phyloP scores from a whole-genome alignment of 2,888 invertebrate genomes.

The Leptopilina syphax region DNA sequence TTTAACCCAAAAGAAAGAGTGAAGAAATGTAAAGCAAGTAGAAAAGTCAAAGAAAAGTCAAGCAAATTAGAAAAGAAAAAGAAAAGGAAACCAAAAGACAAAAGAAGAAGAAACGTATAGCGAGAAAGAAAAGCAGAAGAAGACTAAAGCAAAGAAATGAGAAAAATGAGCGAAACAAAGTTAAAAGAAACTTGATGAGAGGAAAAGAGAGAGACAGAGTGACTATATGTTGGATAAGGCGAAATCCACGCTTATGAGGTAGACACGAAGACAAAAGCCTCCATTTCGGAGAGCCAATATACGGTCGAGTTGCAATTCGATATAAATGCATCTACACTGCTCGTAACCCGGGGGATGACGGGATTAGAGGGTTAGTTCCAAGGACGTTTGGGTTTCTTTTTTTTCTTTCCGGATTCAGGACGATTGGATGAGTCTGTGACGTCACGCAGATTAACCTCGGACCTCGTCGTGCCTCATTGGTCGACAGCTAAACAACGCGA shows the following conservation, averaged over 20 bases:
- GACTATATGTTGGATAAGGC: slow-evolving; percentile 64
- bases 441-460: slow-evolving; percentile 61
- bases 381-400: slow-evolving; percentile 55
- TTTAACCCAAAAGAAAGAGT: too few relatives aligned
- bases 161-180: slow-evolving; percentile 1
- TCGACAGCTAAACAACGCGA: slow-evolving; percentile 35
- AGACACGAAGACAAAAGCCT: slow-evolving; percentile 74
- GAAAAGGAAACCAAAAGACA: slow-evolving; percentile 28
- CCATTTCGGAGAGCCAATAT: slow-evolving; percentile 71
- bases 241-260: slow-evolving; percentile 74
- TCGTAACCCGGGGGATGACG: slow-evolving; percentile 64
- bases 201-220: slow-evolving; percentile 54
- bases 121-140: slow-evolving; percentile 45
- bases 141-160: too few relatives aligned
- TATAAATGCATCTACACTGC: slow-evolving; percentile 71
- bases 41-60: too few relatives aligned
- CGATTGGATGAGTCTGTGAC: slow-evolving; percentile 60
- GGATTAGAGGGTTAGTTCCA: slow-evolving; percentile 67
- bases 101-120: slow-evolving; percentile 46
- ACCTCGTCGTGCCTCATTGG: slow-evolving; percentile 42
- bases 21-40: too few relatives aligned
- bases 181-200: slow-evolving; percentile 30
- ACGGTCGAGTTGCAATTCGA: slow-evolving; percentile 70
- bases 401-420: slow-evolving; percentile 50
- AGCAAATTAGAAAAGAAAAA: too few relatives aligned